These are phyloP conservation scores for Hybognathus amarus DNA, from an alignment of 2,797 vertebrate genomes.

Conservation along the genomic window DNA sequence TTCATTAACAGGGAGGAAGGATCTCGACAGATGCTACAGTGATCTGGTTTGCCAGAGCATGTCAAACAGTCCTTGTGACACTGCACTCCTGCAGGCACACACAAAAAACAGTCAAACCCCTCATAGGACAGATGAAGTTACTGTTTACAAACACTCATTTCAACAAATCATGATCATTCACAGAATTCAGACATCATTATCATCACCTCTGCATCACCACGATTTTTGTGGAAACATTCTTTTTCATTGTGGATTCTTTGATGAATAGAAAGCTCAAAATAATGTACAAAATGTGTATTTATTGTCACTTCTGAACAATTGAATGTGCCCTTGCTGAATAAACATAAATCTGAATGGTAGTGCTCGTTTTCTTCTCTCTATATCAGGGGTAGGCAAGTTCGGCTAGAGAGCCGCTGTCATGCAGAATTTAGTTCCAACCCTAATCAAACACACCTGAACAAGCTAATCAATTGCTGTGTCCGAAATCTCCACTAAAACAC, in stretches of 20 bases:
- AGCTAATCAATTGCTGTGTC: too few relatives aligned
- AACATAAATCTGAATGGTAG: not conserved
- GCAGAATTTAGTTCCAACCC: too few relatives aligned
- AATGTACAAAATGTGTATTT: too few relatives aligned
- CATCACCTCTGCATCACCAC: not conserved
- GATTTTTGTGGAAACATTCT: not conserved
- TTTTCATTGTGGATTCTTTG: too few relatives aligned
- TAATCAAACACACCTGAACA: too few relatives aligned
- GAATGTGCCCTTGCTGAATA: not conserved
- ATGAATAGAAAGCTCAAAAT: not conserved
- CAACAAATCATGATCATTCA: not conserved
- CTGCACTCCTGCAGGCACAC: slow-evolving; percentile 69
- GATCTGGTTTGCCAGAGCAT: slow-evolving; percentile 81
- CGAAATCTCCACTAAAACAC: too few relatives aligned
- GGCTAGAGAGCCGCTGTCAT: too few relatives aligned
- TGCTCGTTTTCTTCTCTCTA: not conserved
- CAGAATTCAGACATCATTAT: not conserved
- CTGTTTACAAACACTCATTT: slow-evolving; percentile 9
- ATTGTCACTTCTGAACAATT: not conserved
- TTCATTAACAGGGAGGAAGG: slow-evolving; percentile 75
- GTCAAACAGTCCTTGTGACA: slow-evolving; percentile 88
- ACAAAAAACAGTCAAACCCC: slow-evolving; percentile 23
- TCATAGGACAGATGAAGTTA: not conserved
- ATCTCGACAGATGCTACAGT: slow-evolving; percentile 85
- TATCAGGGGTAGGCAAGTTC: too few relatives aligned